Base-by-base conservation (phyloP, 2,888 invertebrate genomes). In the Archaeoteleia sp. region DNA sequence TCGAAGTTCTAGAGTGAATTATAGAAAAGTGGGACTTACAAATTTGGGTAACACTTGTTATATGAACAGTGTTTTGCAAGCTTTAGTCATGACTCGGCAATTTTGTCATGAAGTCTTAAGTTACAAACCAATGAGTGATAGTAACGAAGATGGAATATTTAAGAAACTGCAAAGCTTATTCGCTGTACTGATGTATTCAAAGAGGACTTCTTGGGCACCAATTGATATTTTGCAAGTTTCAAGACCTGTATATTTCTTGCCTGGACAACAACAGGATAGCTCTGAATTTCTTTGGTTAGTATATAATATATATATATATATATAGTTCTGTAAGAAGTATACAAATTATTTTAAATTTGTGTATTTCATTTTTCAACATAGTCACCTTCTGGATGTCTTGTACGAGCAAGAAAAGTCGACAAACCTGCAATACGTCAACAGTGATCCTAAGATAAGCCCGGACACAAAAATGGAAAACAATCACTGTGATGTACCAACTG, bases 21-120 rank as follows among this genome's bases (percentile, higher is more conserved):
- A 85, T 7, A 87, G 87, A 63, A 89, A 91, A 86, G 92, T 93
- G 2, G 95, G 95, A 1, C 87, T 95, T 13, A 88, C 90, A 29
- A 95, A 95, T 87, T 87, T 95, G 30, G 95, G 95, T 17, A 95
- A 95, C 78, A 95, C 95, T 0, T 95, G 95, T 83, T 95, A 95
- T 77, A 93, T 95, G 92, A 95, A 95, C 85, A 94, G 94, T 81
- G 91, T 95, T 1, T 86, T 95, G 62, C 95, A 95, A 83, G 93
- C 95, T 0, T 86, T 95, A 30, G 91, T 91, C 53, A 92, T 94
- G 89, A 94, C 95, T 15, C 91, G 91, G 82, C 90, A 91, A 89
- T 93, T 94, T 79, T 90, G 92, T 70, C 89, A 90, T 2, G 90
- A 91, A 74, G 89, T 93, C 23, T 83, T 93, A 65, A 75, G 72